Percentiles rank a stretch among this genome's conserved stretches.
Evolutionary conservation across 1,140 invertebrate genomes (phyloP).

Genomic region (Elysia chlorotica): DNA sequence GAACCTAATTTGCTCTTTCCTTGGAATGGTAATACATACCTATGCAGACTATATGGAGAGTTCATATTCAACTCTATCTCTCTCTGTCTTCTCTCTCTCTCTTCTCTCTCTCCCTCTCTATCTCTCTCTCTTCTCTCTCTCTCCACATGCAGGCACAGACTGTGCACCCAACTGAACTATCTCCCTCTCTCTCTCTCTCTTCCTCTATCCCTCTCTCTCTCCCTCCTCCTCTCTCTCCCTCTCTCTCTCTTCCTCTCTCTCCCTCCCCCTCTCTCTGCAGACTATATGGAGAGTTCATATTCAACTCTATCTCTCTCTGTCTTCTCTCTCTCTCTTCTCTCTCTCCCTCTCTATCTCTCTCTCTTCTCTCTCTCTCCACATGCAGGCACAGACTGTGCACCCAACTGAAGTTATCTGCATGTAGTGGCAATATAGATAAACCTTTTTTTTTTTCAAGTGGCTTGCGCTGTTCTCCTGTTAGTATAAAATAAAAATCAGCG

Average conservation of each 20-base stretch:
- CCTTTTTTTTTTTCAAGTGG: no score
- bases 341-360: background rate
- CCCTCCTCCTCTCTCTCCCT: slow-evolving; percentile 5
- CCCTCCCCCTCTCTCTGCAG: background rate
- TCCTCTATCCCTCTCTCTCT: slow-evolving; percentile 21
- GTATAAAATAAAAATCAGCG: no score
- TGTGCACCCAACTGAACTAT: background rate
- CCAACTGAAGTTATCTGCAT: no score
- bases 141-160: background rate
- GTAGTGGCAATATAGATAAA: no score
- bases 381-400: no score
- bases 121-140: background rate
- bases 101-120: slow-evolving; percentile 4
- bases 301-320: background rate
- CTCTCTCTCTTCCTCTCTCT: slow-evolving; percentile 3
- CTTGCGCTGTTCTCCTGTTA: no score
- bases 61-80: background rate
- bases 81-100: background rate
- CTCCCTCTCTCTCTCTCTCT: slow-evolving; percentile 19
- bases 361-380: background rate
- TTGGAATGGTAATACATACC: background rate
- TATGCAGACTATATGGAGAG: background rate
- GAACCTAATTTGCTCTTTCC: background rate
- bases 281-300: background rate
- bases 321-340: background rate